phyloP scores from a whole-genome alignment of 2,888 invertebrate species.

The Dryococelus australis region DNA sequence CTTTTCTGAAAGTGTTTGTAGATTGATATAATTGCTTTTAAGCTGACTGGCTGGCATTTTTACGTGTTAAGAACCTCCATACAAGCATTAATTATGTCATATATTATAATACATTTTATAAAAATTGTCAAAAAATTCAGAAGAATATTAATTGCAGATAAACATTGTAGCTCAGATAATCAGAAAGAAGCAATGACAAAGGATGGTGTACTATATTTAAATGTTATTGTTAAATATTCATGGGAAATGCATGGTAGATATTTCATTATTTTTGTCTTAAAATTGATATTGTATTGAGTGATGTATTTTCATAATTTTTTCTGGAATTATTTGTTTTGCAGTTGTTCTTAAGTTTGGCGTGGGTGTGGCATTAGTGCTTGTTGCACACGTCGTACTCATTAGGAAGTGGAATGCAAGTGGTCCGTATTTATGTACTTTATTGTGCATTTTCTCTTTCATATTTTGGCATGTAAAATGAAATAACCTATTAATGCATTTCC shows the following conservation, averaged over 20 bases:
- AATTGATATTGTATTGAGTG: background rate
- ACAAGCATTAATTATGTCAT: too few relatives aligned
- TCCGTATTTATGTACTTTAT: slow-evolving; percentile 38
- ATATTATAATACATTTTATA: too few relatives aligned
- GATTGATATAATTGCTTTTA: too few relatives aligned
- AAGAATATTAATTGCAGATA: too few relatives aligned
- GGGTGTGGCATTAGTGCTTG: slow-evolving; percentile 83
- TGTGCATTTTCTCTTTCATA: slow-evolving; percentile 23
- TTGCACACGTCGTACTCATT: slow-evolving; percentile 85
- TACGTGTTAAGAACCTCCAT: too few relatives aligned
- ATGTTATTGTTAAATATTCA: background rate
- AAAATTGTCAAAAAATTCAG: too few relatives aligned
- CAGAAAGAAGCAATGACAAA: too few relatives aligned
- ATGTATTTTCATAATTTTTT: slow-evolving; percentile 13
- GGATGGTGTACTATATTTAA: too few relatives aligned
- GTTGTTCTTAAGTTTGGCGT: slow-evolving; percentile 87
- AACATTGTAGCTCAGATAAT: too few relatives aligned
- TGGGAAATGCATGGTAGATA: slow-evolving; percentile 41
- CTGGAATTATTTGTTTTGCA: slow-evolving; percentile 65
- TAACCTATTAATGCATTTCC: slow-evolving; percentile 40
- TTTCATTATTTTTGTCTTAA: slow-evolving; percentile 16
- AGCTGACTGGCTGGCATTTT: too few relatives aligned
- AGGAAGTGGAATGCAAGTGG: slow-evolving; percentile 68
- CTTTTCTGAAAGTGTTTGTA: too few relatives aligned
- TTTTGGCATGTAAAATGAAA: slow-evolving; percentile 41